Evolutionary conservation across 1,140 invertebrate species (phyloP), one percentile per base, ranked within the genome.

Genomic region (Plodia interpunctella): DNA sequence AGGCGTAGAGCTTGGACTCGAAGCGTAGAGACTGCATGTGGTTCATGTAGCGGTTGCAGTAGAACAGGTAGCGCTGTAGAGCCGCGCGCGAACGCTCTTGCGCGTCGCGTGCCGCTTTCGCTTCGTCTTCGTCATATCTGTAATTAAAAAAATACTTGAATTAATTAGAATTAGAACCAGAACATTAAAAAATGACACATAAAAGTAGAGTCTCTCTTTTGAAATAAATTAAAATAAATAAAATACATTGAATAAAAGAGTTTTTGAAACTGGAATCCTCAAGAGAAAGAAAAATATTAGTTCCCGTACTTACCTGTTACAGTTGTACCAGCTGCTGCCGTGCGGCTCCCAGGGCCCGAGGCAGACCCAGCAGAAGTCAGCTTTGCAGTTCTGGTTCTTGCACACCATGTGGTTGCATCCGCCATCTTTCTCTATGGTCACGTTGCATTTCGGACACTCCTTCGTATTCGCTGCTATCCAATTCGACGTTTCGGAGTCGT

Each of bases 321-420:
- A 99, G 80, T 98, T 98, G 81, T 99, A 99, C 98, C 98, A 99
- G 30, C 97, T 98, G 28, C 97, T 98, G 20, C 98, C 98, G 88
- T 99, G 98, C 8, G 98, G 98, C 85, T 99, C 97, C 98, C 98
- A 99, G 1, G 97, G 97, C 25, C 98, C 98, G 35, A 99, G 92
- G 87, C 98, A 99, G 0, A 99, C 97, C 98, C 98, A 99, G 90
- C 98, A 99, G 85, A 99, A 99, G 83, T 99, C 98, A 15, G 97
- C 94, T 88, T 98, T 98, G 83, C 98, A 99, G 84, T 97, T 97
- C 88, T 98, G 97, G 91, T 99, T 99, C 91, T 99, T 99, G 90
- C 98, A 99, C 6, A 98, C 95, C 98, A 99, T 99, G 87, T 99
- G 98, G 90, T 99, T 99, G 90, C 98, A 99, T 28, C 98, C 98